Evolutionary conservation across 2,113 vertebrate genomes (phyloP).

Genomic region (Corythaixoides concolor): DNA sequence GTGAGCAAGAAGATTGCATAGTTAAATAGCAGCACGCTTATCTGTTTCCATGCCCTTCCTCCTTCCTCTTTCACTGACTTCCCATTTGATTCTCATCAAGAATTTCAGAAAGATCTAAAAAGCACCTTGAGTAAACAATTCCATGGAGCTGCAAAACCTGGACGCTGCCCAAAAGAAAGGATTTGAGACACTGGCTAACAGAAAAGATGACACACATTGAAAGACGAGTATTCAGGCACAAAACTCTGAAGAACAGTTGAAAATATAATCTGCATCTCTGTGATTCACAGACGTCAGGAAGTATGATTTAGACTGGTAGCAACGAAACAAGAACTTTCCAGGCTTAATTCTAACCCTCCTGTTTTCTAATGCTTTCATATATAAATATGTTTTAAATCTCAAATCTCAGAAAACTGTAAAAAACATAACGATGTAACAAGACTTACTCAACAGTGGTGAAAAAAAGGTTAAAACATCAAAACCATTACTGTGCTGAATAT

Average conservation of each 20-base stretch:
- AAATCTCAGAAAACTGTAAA: neutral
- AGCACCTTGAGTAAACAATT: neutral
- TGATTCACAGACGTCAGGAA: neutral
- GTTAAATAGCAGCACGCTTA: neutral
- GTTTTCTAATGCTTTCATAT: neutral
- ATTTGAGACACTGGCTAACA: neutral
- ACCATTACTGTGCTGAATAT: neutral
- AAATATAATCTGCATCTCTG: neutral
- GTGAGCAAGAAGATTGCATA: neutral
- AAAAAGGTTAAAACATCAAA: neutral
- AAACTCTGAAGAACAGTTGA: neutral
- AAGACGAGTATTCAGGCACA: neutral
- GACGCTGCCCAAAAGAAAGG: neutral
- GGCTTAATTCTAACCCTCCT: neutral
- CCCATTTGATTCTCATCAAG: neutral
- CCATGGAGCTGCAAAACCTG: neutral
- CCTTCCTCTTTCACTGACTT: neutral
- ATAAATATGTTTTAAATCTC: neutral
- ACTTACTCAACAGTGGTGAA: neutral
- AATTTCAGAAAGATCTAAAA: neutral
- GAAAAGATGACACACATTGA: neutral
- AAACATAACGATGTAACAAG: neutral
- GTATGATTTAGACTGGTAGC: neutral
- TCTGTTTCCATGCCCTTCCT: neutral
- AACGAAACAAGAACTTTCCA: neutral